Evolutionary conservation across 1,140 invertebrate genomes (phyloP).

Genomic region (Coboldia fuscipes): DNA sequence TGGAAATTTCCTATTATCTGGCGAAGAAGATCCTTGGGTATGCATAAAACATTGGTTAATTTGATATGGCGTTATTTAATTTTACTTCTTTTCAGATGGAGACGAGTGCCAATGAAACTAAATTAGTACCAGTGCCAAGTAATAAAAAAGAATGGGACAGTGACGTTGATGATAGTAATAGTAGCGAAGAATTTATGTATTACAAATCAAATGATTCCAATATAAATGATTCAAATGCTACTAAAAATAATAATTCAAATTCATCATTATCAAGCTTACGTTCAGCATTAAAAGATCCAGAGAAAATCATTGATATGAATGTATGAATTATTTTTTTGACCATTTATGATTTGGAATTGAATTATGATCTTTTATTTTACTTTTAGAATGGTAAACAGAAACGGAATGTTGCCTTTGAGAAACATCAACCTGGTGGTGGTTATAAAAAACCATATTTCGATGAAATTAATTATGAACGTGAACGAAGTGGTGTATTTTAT

Average conservation of each 20-base stretch:
- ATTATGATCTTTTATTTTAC: constrained; percentile 3
- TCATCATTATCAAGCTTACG: too few relatives aligned
- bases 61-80: background rate
- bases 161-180: constrained; percentile 4
- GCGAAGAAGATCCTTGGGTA: constrained; percentile 6
- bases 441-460: constrained; percentile 74
- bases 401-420: constrained; percentile 49
- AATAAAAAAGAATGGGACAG: constrained; percentile 3
- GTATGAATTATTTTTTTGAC: too few relatives aligned
- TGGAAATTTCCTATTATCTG: constrained; percentile 3
- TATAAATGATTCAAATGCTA: background rate
- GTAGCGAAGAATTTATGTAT: constrained; percentile 6
- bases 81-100: background rate
- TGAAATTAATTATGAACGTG: too few relatives aligned
- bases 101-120: background rate
- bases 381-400: constrained; percentile 25
- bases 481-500: too few relatives aligned
- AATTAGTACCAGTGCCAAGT: too few relatives aligned
- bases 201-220: background rate
- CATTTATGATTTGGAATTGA: too few relatives aligned
- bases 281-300: constrained; percentile 29
- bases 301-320: constrained; percentile 13
- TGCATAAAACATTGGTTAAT: background rate
- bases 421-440: constrained; percentile 58
- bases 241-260: background rate